These are phyloP conservation scores for Tribolium madens DNA, from an alignment of 1,140 invertebrate species.

Conservation along the genomic window DNA sequence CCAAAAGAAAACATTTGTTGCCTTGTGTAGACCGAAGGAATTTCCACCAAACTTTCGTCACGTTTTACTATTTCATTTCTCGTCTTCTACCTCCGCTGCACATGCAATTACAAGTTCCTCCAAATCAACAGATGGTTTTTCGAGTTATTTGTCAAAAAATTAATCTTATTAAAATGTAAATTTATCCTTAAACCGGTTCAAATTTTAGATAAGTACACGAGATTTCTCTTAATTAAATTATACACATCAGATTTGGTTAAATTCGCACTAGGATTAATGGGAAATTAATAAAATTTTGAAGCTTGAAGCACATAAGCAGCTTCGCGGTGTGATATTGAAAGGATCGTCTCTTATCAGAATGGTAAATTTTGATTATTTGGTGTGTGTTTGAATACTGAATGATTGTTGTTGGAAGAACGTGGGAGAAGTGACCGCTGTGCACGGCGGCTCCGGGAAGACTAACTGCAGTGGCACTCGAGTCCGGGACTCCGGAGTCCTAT, in stretches of 20 bases:
- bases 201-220: too few species aligned
- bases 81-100: constrained; percentile 19
- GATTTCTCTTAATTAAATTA: neutral
- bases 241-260: neutral
- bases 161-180: too few species aligned
- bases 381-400: constrained; percentile 38
- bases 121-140: constrained; percentile 44
- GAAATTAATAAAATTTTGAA: neutral
- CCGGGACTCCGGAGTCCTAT: constrained; percentile 59
- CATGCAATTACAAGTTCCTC: constrained; percentile 34
- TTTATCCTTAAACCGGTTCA: too few species aligned
- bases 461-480: constrained; percentile 58
- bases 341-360: constrained; percentile 5
- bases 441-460: constrained; percentile 58
- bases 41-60: constrained; percentile 5
- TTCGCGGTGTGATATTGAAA: neutral
- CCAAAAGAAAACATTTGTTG: constrained; percentile 20
- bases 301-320: neutral
- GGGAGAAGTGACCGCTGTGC: constrained; percentile 44
- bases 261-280: neutral
- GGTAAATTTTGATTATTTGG: constrained; percentile 19
- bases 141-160: neutral
- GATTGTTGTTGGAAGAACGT: constrained; percentile 46
- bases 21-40: neutral
- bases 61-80: constrained; percentile 16